Conservation (phyloP, 2,888 invertebrate genomes). For the Sympetrum striolatum region DNA sequence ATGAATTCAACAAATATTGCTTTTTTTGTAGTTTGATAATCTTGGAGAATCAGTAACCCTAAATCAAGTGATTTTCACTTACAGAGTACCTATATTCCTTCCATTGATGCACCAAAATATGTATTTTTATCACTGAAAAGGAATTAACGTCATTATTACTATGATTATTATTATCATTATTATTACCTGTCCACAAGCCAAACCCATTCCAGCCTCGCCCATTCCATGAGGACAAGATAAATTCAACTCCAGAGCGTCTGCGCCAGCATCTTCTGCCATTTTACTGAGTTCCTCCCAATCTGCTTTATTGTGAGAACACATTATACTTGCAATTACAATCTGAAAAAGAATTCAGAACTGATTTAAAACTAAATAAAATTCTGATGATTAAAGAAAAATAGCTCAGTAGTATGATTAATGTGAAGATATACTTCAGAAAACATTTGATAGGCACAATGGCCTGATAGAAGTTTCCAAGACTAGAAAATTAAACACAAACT, state of each 20-base stretch:
- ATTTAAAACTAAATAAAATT: background rate
- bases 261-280: conserved; percentile 80
- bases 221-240: conserved; percentile 98
- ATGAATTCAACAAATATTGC: too few species aligned
- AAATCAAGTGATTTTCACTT: too few species aligned
- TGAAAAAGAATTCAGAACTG: conserved; percentile 56
- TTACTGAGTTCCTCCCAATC: conserved; percentile 88
- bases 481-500: background rate
- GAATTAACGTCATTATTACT: too few species aligned
- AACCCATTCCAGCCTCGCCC: conserved; percentile 98
- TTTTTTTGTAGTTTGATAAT: too few species aligned
- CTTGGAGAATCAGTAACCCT: too few species aligned
- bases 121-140: too few species aligned
- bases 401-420: too few species aligned
- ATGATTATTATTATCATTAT: too few species aligned
- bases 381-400: background rate
- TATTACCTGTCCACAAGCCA: conserved; percentile 97
- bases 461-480: background rate
- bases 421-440: too few species aligned
- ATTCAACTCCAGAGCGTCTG: conserved; percentile 95
- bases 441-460: background rate
- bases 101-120: too few species aligned
- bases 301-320: conserved; percentile 84
- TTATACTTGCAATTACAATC: conserved; percentile 93
- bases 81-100: too few species aligned